These are phyloP conservation scores for Archaeoteleia sp. DNA, from an alignment of 2,888 invertebrate species.

Conservation along the genomic window DNA sequence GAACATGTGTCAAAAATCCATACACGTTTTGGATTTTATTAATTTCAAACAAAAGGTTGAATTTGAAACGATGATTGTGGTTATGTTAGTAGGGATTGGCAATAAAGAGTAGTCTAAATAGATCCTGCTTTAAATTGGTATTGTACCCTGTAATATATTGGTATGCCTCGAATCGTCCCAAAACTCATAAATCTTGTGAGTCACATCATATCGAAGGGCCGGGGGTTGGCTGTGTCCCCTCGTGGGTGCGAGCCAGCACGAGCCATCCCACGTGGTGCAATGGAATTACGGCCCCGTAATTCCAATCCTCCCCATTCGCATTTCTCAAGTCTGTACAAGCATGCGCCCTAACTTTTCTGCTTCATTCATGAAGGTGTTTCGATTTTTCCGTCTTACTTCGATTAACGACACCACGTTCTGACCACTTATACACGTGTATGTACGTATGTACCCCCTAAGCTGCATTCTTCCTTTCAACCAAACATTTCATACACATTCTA, in stretches of 20 bases:
- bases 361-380: conserved; percentile 60
- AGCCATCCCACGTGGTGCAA: conserved; percentile 65
- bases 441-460: conserved; percentile 1
- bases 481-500: conserved; percentile 33
- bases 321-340: conserved; percentile 53
- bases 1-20: no score
- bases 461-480: neutral
- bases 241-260: conserved; percentile 57
- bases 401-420: neutral
- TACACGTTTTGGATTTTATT: no score
- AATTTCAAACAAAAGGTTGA: no score
- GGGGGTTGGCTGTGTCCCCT: conserved; percentile 39
- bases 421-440: neutral
- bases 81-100: neutral
- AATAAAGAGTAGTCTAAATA: neutral
- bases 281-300: conserved; percentile 64
- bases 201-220: conserved; percentile 61
- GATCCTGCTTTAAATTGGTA: conserved; percentile 10
- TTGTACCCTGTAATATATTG: conserved; percentile 55
- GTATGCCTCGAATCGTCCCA: conserved; percentile 57
- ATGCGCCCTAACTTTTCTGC: conserved; percentile 45
- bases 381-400: conserved; percentile 16
- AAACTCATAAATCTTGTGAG: conserved; percentile 71
- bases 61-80: no score
- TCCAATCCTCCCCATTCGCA: conserved; percentile 24